phyloP scores from a whole-genome alignment of 2,888 invertebrate species.

The Mimumesa dahlbomi region DNA sequence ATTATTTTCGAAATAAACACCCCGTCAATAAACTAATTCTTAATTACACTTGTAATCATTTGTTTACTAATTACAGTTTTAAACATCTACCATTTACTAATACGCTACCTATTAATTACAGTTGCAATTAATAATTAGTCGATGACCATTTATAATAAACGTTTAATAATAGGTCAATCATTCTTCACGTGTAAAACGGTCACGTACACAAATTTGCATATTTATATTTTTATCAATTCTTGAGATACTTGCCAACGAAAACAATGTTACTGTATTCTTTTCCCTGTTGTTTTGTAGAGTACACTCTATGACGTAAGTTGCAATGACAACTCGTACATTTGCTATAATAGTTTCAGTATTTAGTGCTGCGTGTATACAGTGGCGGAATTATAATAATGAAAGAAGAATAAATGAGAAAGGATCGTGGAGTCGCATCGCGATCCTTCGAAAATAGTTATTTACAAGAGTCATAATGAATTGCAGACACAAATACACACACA shows the following conservation, averaged over 20 bases:
- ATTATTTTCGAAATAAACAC: neutral
- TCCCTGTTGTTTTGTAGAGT: neutral
- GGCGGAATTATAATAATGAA: slow-evolving; percentile 22
- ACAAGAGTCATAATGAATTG: slow-evolving; percentile 33
- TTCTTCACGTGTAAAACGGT: neutral
- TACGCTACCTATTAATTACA: slow-evolving; percentile 21
- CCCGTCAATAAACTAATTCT: slow-evolving; percentile 9
- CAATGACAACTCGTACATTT: neutral
- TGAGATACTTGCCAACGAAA: neutral
- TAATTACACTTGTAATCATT: slow-evolving; percentile 32
- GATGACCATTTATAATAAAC: neutral
- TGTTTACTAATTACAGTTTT: slow-evolving; percentile 21
- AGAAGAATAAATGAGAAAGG: neutral
- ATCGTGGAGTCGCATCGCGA: slow-evolving; percentile 10
- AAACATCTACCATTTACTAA: slow-evolving; percentile 14
- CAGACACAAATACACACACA: slow-evolving; percentile 27
- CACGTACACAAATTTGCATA: neutral
- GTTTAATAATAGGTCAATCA: slow-evolving; percentile 8
- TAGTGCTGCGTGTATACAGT: slow-evolving; percentile 23
- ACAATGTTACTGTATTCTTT: neutral
- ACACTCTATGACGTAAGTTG: neutral
- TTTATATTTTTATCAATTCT: neutral
- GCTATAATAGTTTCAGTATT: neutral
- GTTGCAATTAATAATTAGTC: slow-evolving; percentile 36
- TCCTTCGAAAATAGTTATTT: slow-evolving; percentile 32